Evolutionary conservation across 2,888 invertebrate genomes (phyloP).

Genomic region (Esperia sulphurella): DNA sequence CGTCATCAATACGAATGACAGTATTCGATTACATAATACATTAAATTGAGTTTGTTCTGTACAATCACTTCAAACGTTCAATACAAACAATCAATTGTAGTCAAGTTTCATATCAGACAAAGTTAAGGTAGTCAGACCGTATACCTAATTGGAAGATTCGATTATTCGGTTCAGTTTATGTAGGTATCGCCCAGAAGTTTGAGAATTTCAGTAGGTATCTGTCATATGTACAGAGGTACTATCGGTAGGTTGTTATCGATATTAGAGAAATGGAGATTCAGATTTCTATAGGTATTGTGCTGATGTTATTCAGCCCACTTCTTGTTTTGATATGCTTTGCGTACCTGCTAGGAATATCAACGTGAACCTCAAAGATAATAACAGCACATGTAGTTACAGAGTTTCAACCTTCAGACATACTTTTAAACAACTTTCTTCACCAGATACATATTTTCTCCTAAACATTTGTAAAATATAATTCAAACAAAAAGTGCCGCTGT

Average conservation of each 20-base stretch:
- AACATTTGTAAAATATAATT: too few relatives aligned
- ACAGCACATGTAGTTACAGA: neutral
- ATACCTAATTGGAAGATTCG: constrained; percentile 4
- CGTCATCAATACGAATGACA: neutral
- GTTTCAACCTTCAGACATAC: too few relatives aligned
- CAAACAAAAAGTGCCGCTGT: too few relatives aligned
- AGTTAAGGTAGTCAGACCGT: neutral
- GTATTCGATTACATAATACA: neutral
- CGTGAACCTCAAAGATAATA: too few relatives aligned
- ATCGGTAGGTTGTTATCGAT: too few relatives aligned
- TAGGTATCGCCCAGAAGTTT: neutral
- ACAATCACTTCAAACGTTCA: neutral
- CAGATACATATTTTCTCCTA: too few relatives aligned
- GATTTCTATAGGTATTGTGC: too few relatives aligned
- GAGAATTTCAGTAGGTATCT: neutral
- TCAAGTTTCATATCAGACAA: neutral
- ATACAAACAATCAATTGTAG: neutral
- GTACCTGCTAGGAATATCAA: too few relatives aligned
- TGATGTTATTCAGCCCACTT: too few relatives aligned
- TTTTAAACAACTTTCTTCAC: too few relatives aligned
- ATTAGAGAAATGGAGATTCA: too few relatives aligned
- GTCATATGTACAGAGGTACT: neutral
- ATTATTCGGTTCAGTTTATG: neutral
- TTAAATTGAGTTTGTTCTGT: neutral
- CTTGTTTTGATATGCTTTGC: too few relatives aligned